Percentiles rank a stretch among this genome's conserved stretches.
phyloP scores from a whole-genome alignment of 2,797 vertebrate genomes.

The Mus minutoides region DNA sequence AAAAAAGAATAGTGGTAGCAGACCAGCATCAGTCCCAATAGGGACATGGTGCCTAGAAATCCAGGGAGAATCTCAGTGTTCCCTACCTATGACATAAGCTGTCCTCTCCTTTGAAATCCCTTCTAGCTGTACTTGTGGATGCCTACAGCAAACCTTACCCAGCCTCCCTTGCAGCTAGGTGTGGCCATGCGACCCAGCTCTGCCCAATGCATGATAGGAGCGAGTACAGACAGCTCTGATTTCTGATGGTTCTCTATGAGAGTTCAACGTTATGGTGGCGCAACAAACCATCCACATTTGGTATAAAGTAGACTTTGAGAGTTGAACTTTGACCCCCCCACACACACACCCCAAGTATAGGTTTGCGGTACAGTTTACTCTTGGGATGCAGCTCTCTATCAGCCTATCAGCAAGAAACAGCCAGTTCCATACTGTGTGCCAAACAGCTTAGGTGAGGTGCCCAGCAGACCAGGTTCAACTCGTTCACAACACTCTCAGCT shows the following conservation, averaged over 20 bases:
- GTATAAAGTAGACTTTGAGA: neutral
- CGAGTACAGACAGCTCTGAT: neutral
- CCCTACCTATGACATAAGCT: neutral
- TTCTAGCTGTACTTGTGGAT: neutral
- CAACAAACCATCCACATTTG: neutral
- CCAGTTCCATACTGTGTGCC: too few relatives aligned
- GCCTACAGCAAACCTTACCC: neutral
- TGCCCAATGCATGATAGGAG: neutral
- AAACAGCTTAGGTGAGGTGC: neutral
- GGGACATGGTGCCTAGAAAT: neutral
- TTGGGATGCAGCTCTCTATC: neutral
- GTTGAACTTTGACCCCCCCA: neutral
- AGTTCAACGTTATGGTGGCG: neutral
- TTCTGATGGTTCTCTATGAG: neutral
- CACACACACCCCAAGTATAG: too few relatives aligned
- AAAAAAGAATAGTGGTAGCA: neutral
- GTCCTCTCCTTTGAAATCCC: neutral
- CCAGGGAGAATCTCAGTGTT: neutral
- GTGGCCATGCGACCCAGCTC: neutral
- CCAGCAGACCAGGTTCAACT: neutral
- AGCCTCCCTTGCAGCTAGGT: conserved; percentile 13
- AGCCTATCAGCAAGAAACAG: neutral
- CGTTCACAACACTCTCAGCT: neutral
- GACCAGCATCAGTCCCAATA: neutral
- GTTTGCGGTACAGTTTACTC: neutral